Conservation (phyloP, 2,113 vertebrate species). For the Lanius ludovicianus region DNA sequence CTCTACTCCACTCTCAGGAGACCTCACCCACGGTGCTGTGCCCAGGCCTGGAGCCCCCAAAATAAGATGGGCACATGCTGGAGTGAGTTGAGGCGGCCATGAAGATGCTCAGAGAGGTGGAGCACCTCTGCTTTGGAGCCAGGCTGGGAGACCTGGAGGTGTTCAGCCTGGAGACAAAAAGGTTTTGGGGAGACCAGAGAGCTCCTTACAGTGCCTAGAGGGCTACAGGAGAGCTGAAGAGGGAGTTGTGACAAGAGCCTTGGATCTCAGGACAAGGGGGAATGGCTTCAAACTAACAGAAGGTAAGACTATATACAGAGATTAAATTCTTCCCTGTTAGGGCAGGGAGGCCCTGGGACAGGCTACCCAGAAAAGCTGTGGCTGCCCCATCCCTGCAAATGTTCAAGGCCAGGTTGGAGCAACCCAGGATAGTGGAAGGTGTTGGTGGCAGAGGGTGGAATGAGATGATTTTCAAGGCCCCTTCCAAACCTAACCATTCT, state of each 20-base stretch:
- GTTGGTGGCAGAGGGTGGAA: background rate
- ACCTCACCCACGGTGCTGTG: background rate
- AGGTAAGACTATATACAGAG: background rate
- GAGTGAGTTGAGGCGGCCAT: background rate
- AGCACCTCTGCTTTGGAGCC: background rate
- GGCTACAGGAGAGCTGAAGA: background rate
- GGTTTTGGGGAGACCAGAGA: background rate
- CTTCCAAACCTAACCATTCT: background rate
- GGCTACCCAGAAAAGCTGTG: background rate
- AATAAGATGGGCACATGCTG: background rate
- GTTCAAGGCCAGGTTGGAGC: background rate
- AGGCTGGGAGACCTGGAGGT: background rate
- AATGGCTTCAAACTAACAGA: background rate
- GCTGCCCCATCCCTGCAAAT: fast-evolving
- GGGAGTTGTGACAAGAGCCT: background rate
- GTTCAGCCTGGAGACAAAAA: background rate
- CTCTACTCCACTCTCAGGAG: background rate
- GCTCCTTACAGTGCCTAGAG: background rate
- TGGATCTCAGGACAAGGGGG: background rate
- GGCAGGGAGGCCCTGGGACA: background rate
- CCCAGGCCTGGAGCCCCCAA: no score
- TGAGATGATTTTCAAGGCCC: background rate
- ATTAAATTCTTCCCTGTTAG: background rate
- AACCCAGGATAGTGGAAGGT: background rate
- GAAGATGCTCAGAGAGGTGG: background rate